These are phyloP conservation scores for Phoebastria nigripes DNA, from an alignment of 2,797 vertebrate species.

Conservation along the genomic window DNA sequence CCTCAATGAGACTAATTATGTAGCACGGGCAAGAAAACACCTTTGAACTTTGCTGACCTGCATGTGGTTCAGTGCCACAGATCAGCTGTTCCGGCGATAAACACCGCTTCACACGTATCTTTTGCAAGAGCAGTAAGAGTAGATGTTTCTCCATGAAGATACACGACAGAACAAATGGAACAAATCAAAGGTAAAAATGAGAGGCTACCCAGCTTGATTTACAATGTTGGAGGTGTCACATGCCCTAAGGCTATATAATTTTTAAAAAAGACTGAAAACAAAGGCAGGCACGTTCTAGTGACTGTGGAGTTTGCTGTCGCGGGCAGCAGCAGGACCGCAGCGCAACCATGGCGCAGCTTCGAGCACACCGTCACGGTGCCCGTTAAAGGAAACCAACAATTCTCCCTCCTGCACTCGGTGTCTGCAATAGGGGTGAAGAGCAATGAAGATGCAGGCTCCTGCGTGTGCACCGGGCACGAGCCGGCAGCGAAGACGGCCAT, in stretches of 20 bases:
- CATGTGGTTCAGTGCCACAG: background rate
- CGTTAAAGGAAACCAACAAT: rapidly evolving
- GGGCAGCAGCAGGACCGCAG: rapidly evolving
- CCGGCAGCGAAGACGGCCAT: background rate
- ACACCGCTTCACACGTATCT: background rate
- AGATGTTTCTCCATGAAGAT: background rate
- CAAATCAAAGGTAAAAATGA: background rate
- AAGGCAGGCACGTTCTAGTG: background rate
- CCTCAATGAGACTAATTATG: background rate
- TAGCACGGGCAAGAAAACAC: background rate
- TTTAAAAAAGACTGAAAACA: background rate
- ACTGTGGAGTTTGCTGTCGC: background rate
- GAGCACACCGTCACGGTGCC: rapidly evolving
- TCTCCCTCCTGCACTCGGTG: rapidly evolving
- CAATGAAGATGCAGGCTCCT: rapidly evolving
- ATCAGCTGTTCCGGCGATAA: background rate
- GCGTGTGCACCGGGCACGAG: rapidly evolving
- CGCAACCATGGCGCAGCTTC: rapidly evolving
- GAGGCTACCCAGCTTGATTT: background rate
- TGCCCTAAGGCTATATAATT: background rate
- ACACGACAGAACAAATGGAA: background rate
- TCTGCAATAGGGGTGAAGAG: background rate
- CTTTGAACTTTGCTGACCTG: background rate
- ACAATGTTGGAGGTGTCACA: background rate
- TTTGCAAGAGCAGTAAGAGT: background rate